These are phyloP conservation scores for Bradypodion pumilum DNA, from an alignment of 2,797 vertebrate species.

Conservation along the genomic window DNA sequence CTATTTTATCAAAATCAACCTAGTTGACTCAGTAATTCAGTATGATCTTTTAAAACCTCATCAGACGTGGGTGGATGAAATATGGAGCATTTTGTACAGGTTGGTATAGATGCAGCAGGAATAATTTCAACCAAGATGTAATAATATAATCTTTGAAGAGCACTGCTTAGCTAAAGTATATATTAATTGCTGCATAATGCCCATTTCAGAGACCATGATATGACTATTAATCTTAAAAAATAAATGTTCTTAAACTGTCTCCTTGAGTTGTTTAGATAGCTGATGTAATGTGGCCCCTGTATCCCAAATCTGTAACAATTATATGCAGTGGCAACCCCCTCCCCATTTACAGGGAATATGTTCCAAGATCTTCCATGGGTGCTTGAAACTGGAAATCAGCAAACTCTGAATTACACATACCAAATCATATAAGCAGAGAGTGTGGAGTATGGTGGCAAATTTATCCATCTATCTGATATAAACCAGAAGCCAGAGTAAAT, in stretches of 20 bases:
- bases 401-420: too few relatives aligned
- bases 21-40: slow-evolving; percentile 5
- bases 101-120: slow-evolving; percentile 5
- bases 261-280: slow-evolving; percentile 13
- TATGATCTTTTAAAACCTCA: slow-evolving; percentile 8
- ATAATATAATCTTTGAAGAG: slow-evolving; percentile 8
- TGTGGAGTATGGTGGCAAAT: too few relatives aligned
- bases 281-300: background rate
- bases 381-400: too few relatives aligned
- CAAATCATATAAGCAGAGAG: too few relatives aligned
- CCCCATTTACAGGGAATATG: too few relatives aligned
- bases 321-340: too few relatives aligned
- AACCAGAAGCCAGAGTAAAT: too few relatives aligned
- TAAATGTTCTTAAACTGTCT: background rate
- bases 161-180: background rate
- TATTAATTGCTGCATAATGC: background rate
- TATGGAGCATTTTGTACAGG: slow-evolving; percentile 13
- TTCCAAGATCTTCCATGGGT: too few relatives aligned
- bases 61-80: slow-evolving; percentile 10
- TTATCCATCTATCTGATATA: too few relatives aligned
- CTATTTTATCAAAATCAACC: background rate
- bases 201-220: background rate
- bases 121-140: background rate
- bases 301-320: background rate
- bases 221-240: background rate